These are phyloP conservation scores for Gila orcuttii DNA, from an alignment of 2,113 vertebrate genomes.

Conservation along the genomic window DNA sequence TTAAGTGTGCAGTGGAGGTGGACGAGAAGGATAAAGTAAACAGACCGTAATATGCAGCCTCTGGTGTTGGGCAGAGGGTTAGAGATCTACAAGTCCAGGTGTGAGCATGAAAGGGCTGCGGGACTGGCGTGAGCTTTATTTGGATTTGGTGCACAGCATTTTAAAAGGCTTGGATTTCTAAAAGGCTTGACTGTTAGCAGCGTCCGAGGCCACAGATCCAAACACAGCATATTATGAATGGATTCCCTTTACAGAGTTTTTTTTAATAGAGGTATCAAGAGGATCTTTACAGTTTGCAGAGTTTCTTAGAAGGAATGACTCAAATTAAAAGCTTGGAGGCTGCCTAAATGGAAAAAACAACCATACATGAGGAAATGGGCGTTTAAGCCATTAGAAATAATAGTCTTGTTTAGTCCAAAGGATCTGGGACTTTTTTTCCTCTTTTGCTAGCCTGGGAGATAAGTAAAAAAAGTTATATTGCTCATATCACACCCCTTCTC, in stretches of 20 bases:
- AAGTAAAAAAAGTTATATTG: not conserved
- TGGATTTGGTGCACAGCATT: constrained; percentile 68
- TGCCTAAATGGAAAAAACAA: not conserved
- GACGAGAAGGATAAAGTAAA: constrained; percentile 66
- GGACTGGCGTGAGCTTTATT: constrained; percentile 69
- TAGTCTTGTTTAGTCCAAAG: not conserved
- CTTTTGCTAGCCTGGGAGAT: not conserved
- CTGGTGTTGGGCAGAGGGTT: constrained; percentile 61
- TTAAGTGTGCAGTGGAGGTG: constrained; percentile 60
- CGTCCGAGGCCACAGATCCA: constrained; percentile 59
- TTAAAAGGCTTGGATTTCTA: constrained; percentile 67
- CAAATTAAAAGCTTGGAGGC: constrained; percentile 13
- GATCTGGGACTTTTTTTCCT: constrained; percentile 4
- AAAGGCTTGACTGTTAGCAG: constrained; percentile 72
- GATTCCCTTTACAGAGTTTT: constrained; percentile 64
- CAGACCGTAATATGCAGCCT: constrained; percentile 66
- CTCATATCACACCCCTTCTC: not conserved
- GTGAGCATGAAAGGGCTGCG: constrained; percentile 75
- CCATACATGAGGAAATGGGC: not conserved
- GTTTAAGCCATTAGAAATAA: constrained; percentile 31
- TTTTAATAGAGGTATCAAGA: constrained; percentile 41
- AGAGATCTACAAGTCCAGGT: constrained; percentile 73
- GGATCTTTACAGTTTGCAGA: constrained; percentile 27
- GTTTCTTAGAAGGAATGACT: constrained; percentile 26
- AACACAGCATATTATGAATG: constrained; percentile 73